phyloP scores from a whole-genome alignment of 2,888 invertebrate genomes.

The Heliconius erato region DNA sequence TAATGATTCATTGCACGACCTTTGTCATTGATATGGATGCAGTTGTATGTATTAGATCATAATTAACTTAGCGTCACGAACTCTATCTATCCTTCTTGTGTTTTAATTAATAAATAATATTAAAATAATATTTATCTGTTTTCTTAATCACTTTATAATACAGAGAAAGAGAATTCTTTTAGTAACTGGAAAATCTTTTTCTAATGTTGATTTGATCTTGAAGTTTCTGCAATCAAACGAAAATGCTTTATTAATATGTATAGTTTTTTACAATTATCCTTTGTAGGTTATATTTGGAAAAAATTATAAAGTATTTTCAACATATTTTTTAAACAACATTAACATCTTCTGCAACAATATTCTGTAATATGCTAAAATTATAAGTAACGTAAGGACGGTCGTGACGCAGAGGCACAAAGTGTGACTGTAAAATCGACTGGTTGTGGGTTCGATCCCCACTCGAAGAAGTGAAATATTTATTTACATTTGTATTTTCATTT shows the following conservation, averaged over 20 bases:
- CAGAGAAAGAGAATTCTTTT: conserved; percentile 15
- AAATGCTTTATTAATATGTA: not conserved
- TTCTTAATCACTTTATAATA: not conserved
- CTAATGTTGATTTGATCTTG: conserved; percentile 55
- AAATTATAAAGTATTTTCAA: too few species aligned
- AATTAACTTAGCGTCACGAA: not conserved
- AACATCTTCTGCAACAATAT: too few species aligned
- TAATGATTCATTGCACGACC: not conserved
- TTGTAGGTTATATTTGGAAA: too few species aligned
- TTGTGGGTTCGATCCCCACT: too few species aligned
- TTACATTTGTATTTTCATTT: too few species aligned
- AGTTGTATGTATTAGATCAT: conserved; percentile 1
- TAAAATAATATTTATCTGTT: not conserved
- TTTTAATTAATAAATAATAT: not conserved
- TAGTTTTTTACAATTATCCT: not conserved
- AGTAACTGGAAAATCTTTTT: conserved; percentile 31
- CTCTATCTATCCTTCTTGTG: not conserved
- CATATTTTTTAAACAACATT: too few species aligned
- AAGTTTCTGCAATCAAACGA: conserved; percentile 62
- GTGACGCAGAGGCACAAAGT: too few species aligned
- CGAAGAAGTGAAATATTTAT: too few species aligned
- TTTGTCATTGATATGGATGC: not conserved
- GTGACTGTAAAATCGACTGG: too few species aligned
- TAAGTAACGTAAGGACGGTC: too few species aligned
- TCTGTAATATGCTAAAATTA: too few species aligned